Evolutionary conservation across 2,888 invertebrate species (phyloP), one percentile per base, ranked within the genome.

Genomic region (Diplolepis rosae): DNA sequence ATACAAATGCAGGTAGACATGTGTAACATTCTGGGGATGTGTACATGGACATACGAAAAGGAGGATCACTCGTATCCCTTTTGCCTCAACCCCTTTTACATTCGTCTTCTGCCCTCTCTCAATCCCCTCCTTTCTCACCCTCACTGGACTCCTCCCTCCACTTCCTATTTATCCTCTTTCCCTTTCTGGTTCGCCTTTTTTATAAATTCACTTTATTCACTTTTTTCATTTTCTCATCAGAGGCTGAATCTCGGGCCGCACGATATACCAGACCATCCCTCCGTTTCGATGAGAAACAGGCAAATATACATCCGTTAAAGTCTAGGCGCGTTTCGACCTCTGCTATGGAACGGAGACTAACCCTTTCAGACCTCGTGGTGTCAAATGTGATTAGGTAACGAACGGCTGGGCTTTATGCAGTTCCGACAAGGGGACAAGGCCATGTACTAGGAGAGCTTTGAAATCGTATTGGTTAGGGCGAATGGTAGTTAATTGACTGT

Each of bases 181-280:
- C 1, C 69, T 22, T 22, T 69, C 48, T 48, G 45, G 28, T 28
- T 42, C 22, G 27, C 32, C 45, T 27, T 7, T 1, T 50, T 61
- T 66, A 50, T 39, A 51, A 39, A 66, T 45, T n/a, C 32, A 52
- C 45, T 65, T 39, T 68, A 66, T 67, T 50, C 15, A 11, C 52
- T 54, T 32, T 61, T 39, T 22, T 18, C 65, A 50, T 39, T 65
- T 22, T 51, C 50, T 39, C 50, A 45, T 42, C 45, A 70, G 45
- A 54, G 68, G 66, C 39, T 65, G 28, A 56, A 72, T 56, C 51
- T 42, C 69, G 65, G 72, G 73, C 74, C 80, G 73, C 39, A 61
- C 18, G 18, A 39, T 61, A n/a, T n/a, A 2, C 61, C 24, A 24
- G 24, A 39, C 56, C 35, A 22, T 39, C 24, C 35, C 56, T 35